Evolutionary conservation across 2,113 vertebrate species (phyloP), one percentile per base, ranked within the genome.

Genomic region (Amia ocellicauda): DNA sequence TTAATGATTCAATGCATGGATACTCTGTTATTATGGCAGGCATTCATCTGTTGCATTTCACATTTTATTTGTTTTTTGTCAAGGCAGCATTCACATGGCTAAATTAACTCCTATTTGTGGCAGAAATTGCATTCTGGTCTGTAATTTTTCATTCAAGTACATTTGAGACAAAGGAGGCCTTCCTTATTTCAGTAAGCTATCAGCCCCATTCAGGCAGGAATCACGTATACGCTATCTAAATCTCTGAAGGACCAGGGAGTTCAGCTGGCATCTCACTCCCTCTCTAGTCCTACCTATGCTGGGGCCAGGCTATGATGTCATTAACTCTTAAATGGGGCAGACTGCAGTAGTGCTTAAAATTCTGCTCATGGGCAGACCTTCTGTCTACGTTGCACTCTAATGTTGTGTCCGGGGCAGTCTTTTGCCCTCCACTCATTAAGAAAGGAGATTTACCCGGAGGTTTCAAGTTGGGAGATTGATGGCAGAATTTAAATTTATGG

Each of bases 261-360:
- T 80, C 69, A 69, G 54, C 80, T 66, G 31, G 51, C 63, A 28
- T 5, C 10, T 22, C 16, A 65, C 66, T 71, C 69, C 62, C 69
- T 11, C 47, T 24, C 26, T n/a, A 67, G 23, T 69, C 56, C 71
- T 52, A 60, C 64, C 73, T 50, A 69, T 36, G 16, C 11, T 54
- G 65, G 41, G 43, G 59, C 63, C 68, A 58, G 36, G 22, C 56
- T 22, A 47, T 70, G 66, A 67, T 82, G 71, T 71, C 60, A 60
- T 70, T 74, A 73, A 74, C 64, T 68, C 69, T 69, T 81, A 60
- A 78, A 78, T 75, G 69, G 70, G 75, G 70, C 10, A 19, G 73
- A 62, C 58, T 10, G 13, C 31, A 71, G 64, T 29, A 59, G 27
- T 71, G 64, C 69, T 82, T 79, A 76, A 79, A 74, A 75, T 79